A percentile compares a stretch with the other conserved stretches of the same genome.
These are phyloP conservation scores for Philereme vetulata DNA, from an alignment of 2,888 invertebrate species.

Conservation along the genomic window DNA sequence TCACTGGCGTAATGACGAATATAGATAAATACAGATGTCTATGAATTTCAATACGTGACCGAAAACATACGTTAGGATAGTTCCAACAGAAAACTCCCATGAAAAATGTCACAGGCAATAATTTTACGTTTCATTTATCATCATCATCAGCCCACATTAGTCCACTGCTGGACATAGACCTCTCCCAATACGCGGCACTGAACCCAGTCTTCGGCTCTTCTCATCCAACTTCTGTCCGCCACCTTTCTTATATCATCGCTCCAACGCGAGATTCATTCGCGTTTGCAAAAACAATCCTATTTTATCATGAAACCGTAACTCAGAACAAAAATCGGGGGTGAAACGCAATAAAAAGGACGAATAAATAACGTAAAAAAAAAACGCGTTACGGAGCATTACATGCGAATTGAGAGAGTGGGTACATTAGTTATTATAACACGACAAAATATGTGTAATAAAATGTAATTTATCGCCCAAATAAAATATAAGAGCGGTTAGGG, in stretches of 20 bases:
- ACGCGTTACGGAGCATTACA: slow-evolving; percentile 78
- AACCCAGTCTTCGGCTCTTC: too few relatives aligned
- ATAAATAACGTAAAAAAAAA: slow-evolving; percentile 73
- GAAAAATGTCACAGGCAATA: slow-evolving; percentile 6
- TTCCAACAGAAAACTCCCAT: background rate
- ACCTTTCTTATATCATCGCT: too few relatives aligned
- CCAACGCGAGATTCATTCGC: too few relatives aligned
- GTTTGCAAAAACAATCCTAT: slow-evolving; percentile 33
- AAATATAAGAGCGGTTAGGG: slow-evolving; percentile 83
- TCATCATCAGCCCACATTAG: too few relatives aligned
- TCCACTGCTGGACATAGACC: too few relatives aligned
- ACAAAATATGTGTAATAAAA: slow-evolving; percentile 85
- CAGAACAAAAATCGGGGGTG: slow-evolving; percentile 53
- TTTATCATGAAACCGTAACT: slow-evolving; percentile 46
- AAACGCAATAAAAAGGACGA: slow-evolving; percentile 66
- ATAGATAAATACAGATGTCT: too few relatives aligned
- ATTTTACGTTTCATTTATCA: slow-evolving; percentile 21
- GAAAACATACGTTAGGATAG: background rate
- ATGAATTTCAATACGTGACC: background rate
- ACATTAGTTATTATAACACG: slow-evolving; percentile 85
- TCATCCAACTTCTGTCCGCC: too few relatives aligned
- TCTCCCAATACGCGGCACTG: too few relatives aligned
- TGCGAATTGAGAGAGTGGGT: slow-evolving; percentile 80
- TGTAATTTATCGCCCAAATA: slow-evolving; percentile 83
- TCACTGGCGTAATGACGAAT: too few relatives aligned